Conservation (phyloP, 2,888 invertebrate species). For the Drosophila algonquin region DNA sequence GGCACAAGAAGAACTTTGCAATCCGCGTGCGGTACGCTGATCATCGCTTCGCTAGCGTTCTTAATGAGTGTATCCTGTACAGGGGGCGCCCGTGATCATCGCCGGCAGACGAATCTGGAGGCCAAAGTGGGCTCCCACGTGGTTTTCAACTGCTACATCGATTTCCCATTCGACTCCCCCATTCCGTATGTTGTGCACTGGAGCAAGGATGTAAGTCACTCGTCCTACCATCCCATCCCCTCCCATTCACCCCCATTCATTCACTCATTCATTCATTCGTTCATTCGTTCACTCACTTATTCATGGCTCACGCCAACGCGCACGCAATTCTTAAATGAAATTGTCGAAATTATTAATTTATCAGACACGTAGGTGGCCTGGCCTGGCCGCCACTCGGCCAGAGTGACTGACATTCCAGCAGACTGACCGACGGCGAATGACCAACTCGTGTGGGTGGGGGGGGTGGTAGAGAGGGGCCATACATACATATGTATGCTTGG, state of each 20-base stretch:
- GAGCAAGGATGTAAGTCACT: constrained; percentile 93
- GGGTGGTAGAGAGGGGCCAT: constrained; percentile 8
- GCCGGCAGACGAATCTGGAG: constrained; percentile 81
- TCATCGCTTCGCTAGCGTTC: constrained; percentile 54
- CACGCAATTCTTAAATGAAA: constrained; percentile 61
- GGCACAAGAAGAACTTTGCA: constrained; percentile 28
- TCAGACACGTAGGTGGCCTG: constrained; percentile 41
- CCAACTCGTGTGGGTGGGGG: neutral
- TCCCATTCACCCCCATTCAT: constrained; percentile 1
- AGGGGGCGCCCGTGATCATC: constrained; percentile 76
- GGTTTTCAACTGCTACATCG: constrained; percentile 86
- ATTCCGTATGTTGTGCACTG: constrained; percentile 95
- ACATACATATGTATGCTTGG: constrained; percentile 53
- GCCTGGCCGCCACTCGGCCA: neutral
- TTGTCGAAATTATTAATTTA: constrained; percentile 73
- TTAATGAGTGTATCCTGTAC: constrained; percentile 83
- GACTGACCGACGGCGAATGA: constrained; percentile 6
- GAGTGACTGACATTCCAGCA: neutral
- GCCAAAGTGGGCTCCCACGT: constrained; percentile 84
- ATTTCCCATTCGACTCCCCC: constrained; percentile 93
- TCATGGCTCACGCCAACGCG: constrained; percentile 43
- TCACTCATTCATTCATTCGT: constrained; percentile 3
- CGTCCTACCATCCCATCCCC: neutral
- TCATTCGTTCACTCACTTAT: constrained; percentile 24
- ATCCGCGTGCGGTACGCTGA: neutral